Evolutionary conservation across 1,140 invertebrate species (phyloP), one percentile per base, ranked within the genome.

Genomic region (Contarinia nasturtii): DNA sequence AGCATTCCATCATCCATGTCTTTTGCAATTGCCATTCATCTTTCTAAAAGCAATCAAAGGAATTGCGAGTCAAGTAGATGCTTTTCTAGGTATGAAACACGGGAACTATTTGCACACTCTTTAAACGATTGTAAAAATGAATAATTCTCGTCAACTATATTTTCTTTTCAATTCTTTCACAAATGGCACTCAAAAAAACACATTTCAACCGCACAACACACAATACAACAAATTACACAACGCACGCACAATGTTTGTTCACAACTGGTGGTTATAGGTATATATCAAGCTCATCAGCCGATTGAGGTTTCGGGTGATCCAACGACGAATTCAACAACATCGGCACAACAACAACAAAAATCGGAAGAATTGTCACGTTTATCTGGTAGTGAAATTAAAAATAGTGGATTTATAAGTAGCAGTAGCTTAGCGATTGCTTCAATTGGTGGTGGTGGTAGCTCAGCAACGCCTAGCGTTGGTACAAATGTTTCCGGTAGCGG

Each of bases 41-140:
- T 98, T 96, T 70, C 71, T 86, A 37, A 87, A 87, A 66, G 88
- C 92, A 10, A 92, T 97, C 70, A 85, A 83, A 67, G 91, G 91
- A 7, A 75, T 96, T 49, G 85, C 92, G 7, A 80, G 80, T 36
- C 80, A 94, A 60, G 89, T 96, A 11, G 92, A 97, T 70, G 89
- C 91, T 17, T 96, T 96, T 69, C 65, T 97, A 52, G 92, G 91
- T 92, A 75, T 72, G 68, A 52, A 21, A 40, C 12, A 14, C 14
- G 36, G 14, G 36, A 7, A 38, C 12, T 5, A 38, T 38, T n/a
- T 17, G 17, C 36, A 38, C 12, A 38, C 5, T 17, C 17, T 3
- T 12, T 3, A 17, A 14, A 38, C 36, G 12, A 17, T 14, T 38
- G 27, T 27, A 27, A 27, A 27, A 27, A 27, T 27, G n/a, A n/a